Percentiles rank a stretch among this genome's conserved stretches.
Evolutionary conservation across 2,113 vertebrate species (phyloP).

Genomic region (Blennius ocellaris): DNA sequence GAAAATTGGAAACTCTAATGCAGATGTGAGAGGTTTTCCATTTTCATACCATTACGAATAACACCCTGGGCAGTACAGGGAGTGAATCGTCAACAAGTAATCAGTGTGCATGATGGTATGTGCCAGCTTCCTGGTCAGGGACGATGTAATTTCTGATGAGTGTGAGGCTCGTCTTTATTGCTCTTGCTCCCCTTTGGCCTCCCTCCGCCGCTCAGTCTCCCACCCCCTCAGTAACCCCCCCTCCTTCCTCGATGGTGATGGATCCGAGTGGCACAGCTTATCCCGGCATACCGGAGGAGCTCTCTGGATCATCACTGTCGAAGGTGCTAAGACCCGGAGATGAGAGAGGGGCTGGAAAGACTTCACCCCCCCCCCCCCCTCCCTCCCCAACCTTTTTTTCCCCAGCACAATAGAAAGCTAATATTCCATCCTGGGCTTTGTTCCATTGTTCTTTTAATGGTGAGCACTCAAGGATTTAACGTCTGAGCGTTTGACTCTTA

Average conservation of each 20-base stretch:
- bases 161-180: constrained; percentile 43
- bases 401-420: constrained; percentile 43
- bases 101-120: constrained; percentile 38
- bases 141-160: constrained; percentile 32
- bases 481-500: constrained; percentile 45
- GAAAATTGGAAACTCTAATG: no score
- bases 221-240: background rate
- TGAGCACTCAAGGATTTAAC: constrained; percentile 21
- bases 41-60: constrained; percentile 28
- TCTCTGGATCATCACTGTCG: constrained; percentile 66
- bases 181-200: constrained; percentile 34
- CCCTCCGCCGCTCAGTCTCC: background rate
- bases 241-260: constrained; percentile 38
- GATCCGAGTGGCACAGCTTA: constrained; percentile 70
- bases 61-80: constrained; percentile 22
- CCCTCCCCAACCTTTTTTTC: background rate
- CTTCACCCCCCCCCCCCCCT: background rate
- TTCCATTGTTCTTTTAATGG: constrained; percentile 60
- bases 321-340: constrained; percentile 56
- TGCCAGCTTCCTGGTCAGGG: constrained; percentile 15
- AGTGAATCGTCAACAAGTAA: constrained; percentile 54
- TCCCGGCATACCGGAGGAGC: constrained; percentile 65
- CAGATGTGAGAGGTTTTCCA: constrained; percentile 39
- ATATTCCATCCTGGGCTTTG: constrained; percentile 57
- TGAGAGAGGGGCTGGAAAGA: constrained; percentile 47